Evolutionary conservation across 2,113 vertebrate genomes (phyloP).

Genomic region (Buteo buteo): DNA sequence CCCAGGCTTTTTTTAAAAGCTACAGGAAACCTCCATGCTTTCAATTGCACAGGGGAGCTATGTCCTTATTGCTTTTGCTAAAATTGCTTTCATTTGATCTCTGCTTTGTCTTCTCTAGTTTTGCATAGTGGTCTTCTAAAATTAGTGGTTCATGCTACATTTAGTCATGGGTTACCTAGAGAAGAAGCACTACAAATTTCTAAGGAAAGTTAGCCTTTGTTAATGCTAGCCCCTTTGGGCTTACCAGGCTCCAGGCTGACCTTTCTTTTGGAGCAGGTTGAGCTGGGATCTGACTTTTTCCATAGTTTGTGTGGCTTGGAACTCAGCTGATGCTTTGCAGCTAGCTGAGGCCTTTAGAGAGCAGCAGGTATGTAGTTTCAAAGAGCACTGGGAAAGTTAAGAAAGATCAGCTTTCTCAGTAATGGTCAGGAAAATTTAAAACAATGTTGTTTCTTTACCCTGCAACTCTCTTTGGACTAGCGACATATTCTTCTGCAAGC

Average conservation of each 20-base stretch:
- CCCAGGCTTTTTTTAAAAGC: neutral
- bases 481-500: neutral
- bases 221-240: neutral
- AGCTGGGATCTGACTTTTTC: constrained; percentile 18
- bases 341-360: constrained; percentile 9
- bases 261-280: constrained; percentile 15
- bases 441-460: neutral
- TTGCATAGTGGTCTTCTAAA: neutral
- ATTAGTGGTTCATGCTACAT: neutral
- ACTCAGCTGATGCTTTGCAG: neutral
- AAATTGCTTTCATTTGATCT: neutral
- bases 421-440: neutral
- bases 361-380: neutral
- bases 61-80: neutral
- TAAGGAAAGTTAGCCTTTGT: neutral
- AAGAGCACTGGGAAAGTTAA: neutral
- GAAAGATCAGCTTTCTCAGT: neutral
- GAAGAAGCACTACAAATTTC: neutral
- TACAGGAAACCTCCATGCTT: neutral
- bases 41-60: neutral
- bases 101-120: neutral
- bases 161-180: neutral
- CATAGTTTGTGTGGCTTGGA: constrained; percentile 23
- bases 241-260: neutral
- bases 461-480: neutral